Conservation (phyloP, 2,113 vertebrate species). For the Blennius ocellaris region DNA sequence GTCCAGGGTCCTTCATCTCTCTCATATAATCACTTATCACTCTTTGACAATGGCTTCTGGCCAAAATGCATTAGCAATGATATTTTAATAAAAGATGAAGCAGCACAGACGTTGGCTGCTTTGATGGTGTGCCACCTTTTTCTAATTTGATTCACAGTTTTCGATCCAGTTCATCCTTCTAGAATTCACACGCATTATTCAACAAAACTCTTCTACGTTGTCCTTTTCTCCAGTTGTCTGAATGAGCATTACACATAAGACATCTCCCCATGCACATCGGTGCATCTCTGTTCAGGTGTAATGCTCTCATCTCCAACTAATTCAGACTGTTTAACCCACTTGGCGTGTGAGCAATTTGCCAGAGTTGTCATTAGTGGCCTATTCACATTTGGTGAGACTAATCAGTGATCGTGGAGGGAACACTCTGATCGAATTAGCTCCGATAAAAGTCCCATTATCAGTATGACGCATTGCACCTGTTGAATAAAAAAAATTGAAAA, state of each 20-base stretch:
- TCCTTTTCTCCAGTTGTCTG: background rate
- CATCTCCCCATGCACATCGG: background rate
- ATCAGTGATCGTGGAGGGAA: slow-evolving; percentile 36
- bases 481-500: slow-evolving; percentile 20
- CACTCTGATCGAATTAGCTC: slow-evolving; percentile 31
- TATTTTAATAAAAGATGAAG: slow-evolving; percentile 15
- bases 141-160: slow-evolving; percentile 7
- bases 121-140: slow-evolving; percentile 17
- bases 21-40: background rate
- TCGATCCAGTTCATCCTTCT: background rate
- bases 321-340: background rate
- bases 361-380: background rate
- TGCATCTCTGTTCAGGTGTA: background rate
- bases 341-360: slow-evolving; percentile 6
- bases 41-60: background rate
- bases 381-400: slow-evolving; percentile 22
- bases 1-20: background rate
- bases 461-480: slow-evolving; percentile 10
- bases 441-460: slow-evolving; percentile 35
- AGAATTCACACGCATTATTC: background rate
- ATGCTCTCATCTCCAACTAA: background rate
- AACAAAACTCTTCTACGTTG: background rate
- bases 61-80: background rate
- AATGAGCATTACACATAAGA: background rate
- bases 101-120: background rate